Base-by-base conservation (phyloP, 92 coral and sea anemone species). In the Hydrozoanthus gracilis region DNA sequence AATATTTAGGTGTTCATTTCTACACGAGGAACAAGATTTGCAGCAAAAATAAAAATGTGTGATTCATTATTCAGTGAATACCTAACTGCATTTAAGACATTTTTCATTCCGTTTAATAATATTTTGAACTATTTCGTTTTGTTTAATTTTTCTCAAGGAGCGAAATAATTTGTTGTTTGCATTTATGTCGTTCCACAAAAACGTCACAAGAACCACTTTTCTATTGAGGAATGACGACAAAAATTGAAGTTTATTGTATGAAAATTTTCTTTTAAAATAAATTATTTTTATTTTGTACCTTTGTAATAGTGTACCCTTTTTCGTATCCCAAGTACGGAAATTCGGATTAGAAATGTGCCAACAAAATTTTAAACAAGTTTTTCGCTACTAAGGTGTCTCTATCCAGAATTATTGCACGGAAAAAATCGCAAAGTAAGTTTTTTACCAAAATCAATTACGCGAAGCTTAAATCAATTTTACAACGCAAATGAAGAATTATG, bases 81-180 rank as follows among this genome's bases (percentile, higher is more conserved):
- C 3, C 15, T 62, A 79, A 62, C 20, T 79, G 56, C 68, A 27
- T 76, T 18, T 45, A 64, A 45, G 15, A 60, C 17, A 15, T 78
- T 47, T 58, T 7, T 50, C 70, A 44, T 50, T 62, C 64, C n/a
- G 39, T 64, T 64, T 46, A 72, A 61, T 44, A 48, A 79, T 49
- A 46, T 64, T 80, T 79, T 64, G 39, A 20, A 65, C 50, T 3
- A n/a, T 80, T 64, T 49, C 58, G 73, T 64, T 80, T 80, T 80
- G 85, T 48, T 79, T 51, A 80, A 65, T 46, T 62, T 16, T 62
- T 66, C 46, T 10, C 75, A 80, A 80, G 85, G 85, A 64, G 85
- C 66, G 58, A 80, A 80, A 16, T 62, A 79, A 62, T 64, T 61
- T 44, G 5, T 11, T 55, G 83, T 60, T 64, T 61, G 55, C 44